These are phyloP conservation scores for Geotrupes spiniger DNA, from an alignment of 2,888 invertebrate species.

Conservation along the genomic window DNA sequence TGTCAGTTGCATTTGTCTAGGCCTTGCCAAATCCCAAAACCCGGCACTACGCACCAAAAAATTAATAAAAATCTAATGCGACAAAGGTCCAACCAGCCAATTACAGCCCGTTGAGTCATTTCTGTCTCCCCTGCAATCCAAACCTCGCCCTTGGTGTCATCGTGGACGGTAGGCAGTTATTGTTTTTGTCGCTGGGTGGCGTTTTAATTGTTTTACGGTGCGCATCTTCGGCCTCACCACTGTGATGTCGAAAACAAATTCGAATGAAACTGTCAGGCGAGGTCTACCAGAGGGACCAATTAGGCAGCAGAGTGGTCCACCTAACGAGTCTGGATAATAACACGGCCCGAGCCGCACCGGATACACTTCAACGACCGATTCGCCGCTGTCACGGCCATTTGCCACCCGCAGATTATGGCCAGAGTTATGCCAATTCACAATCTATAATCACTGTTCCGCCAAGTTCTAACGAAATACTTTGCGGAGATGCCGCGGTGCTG, in stretches of 20 bases:
- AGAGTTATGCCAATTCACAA: conserved; percentile 34
- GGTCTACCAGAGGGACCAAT: conserved; percentile 41
- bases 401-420: conserved; percentile 42
- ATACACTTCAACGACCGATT: conserved; percentile 42
- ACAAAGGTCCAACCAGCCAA: too few relatives aligned
- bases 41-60: too few relatives aligned
- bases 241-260: neutral
- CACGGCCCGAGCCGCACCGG: conserved; percentile 45
- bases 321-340: conserved; percentile 47
- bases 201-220: conserved; percentile 3
- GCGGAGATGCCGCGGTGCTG: too few relatives aligned
- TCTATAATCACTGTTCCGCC: conserved; percentile 18
- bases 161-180: too few relatives aligned
- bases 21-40: too few relatives aligned
- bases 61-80: too few relatives aligned
- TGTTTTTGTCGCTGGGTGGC: neutral
- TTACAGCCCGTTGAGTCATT: too few relatives aligned
- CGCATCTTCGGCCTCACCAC: neutral
- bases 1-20: too few relatives aligned
- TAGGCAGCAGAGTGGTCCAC: conserved; percentile 44
- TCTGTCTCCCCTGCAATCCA: too few relatives aligned
- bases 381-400: conserved; percentile 41
- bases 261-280: conserved; percentile 36
- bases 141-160: too few relatives aligned
- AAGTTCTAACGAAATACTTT: neutral